phyloP scores from a whole-genome alignment of 2,888 invertebrate species.

The Hymenopus coronatus region DNA sequence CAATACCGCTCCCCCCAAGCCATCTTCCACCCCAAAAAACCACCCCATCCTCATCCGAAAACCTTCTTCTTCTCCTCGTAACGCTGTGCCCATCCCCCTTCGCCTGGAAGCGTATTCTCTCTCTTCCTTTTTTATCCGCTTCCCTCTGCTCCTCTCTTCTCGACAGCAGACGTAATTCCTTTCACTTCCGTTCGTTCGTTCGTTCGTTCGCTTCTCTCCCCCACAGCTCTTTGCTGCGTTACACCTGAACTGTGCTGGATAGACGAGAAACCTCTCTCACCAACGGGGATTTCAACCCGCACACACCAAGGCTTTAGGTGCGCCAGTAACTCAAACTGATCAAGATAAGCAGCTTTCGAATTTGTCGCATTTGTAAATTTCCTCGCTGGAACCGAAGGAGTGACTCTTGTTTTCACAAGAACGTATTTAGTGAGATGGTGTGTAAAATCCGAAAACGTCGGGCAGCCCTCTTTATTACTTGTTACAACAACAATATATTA shows the following conservation, averaged over 20 bases:
- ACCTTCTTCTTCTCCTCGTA: neutral
- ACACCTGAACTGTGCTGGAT: neutral
- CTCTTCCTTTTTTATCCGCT: constrained; percentile 33
- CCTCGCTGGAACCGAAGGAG: neutral
- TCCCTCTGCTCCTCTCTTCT: constrained; percentile 35
- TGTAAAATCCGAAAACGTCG: too few relatives aligned
- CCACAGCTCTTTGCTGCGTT: neutral
- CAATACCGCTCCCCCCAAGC: constrained; percentile 8
- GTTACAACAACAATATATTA: too few relatives aligned
- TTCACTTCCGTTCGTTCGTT: neutral
- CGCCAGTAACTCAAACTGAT: neutral
- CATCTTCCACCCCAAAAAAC: constrained; percentile 3
- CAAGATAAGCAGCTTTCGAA: neutral
- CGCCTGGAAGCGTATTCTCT: constrained; percentile 38
- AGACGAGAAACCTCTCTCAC: neutral
- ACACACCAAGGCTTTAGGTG: neutral
- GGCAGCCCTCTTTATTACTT: too few relatives aligned
- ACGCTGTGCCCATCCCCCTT: constrained; percentile 38
- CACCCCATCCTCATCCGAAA: constrained; percentile 14
- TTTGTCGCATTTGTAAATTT: neutral
- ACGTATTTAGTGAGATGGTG: too few relatives aligned
- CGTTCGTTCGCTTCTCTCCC: neutral
- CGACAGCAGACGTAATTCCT: constrained; percentile 12
- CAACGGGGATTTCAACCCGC: neutral
- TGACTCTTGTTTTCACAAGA: too few relatives aligned